Evolutionary conservation across 2,113 vertebrate species (phyloP), one percentile per base, ranked within the genome.

Genomic region (Monopterus albus): DNA sequence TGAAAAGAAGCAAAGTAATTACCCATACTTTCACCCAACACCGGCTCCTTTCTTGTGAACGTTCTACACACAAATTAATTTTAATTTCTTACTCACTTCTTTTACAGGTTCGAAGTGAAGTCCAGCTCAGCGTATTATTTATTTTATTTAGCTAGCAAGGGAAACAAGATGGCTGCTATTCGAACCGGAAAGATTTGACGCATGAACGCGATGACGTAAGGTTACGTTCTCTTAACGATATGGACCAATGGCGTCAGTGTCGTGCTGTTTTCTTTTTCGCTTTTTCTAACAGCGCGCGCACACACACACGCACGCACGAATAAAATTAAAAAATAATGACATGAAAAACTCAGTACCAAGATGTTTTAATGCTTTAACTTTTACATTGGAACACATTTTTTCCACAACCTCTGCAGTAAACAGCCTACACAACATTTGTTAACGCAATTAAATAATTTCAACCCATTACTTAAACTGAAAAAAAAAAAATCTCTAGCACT

Each of bases 131-230:
- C 75, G 81, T 91, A 92, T 92, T 94, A 92, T 93, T 93, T 93
- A 91, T 91, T 93, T 93, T 94, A 89, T 93, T 94, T 92, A 85
- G 87, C 81, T 84, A 82, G 78, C 84, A 87, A 91, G 79, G 84
- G 86, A 93, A 94, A 92, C 93, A 94, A 94, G 93, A 94, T 94
- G 93, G 93, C 93, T 90, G 84, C 89, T 70, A 56, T 55, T 82
- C 65, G 82, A 90, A 91, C 91, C 92, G 93, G 93, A 94, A 93
- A 80, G 50, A 81, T 75, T 74, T 71, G 43, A 65, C 77, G 84
- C 64, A 40, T n/a, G 40, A 38, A 72, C 78, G 87, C 33, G 62
- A 83, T 88, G 82, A 84, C 88, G 89, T 81, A 0, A 0, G 0
- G 5, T 12, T n/a, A 64, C 56, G 73, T 67, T 28, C 4, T 5